Evolutionary conservation across 2,113 vertebrate species (phyloP).

Genomic region (Gymnobelideus leadbeateri): DNA sequence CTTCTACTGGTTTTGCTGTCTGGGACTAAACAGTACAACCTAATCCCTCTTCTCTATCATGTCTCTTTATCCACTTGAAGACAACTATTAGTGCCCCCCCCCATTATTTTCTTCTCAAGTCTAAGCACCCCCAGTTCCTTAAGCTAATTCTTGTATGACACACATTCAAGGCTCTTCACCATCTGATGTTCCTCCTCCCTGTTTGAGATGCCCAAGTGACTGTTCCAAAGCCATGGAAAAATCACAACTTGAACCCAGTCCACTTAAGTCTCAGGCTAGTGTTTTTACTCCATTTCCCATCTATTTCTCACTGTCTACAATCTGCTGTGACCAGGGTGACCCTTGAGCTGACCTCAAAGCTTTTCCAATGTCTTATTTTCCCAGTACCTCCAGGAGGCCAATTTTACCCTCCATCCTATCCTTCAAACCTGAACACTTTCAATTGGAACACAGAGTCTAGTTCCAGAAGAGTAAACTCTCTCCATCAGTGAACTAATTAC

Average conservation of each 20-base stretch:
- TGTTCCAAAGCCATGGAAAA: not conserved
- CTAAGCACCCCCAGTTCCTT: not conserved
- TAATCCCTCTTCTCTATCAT: not conserved
- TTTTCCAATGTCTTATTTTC: not conserved
- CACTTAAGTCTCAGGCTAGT: not conserved
- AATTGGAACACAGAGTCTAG: slow-evolving; percentile 14
- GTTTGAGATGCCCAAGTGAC: not conserved
- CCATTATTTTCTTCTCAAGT: not conserved
- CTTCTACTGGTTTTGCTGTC: not conserved
- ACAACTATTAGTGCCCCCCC: not conserved
- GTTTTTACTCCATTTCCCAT: not conserved
- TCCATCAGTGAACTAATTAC: slow-evolving; percentile 70
- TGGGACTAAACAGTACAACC: not conserved
- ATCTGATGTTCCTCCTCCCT: not conserved
- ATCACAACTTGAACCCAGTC: not conserved
- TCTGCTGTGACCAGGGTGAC: not conserved
- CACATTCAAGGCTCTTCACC: not conserved
- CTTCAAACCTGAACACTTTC: not conserved
- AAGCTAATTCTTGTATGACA: not conserved
- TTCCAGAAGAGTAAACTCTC: slow-evolving; percentile 58
- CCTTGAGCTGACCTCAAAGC: no score
- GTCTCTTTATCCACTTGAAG: not conserved
- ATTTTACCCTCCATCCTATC: not conserved
- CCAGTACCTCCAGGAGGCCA: not conserved
- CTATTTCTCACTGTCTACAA: not conserved